A percentile compares a stretch with the other conserved stretches of the same genome.
Conservation (phyloP, 2,797 vertebrate species). For the Tauraco hartlaubi region DNA sequence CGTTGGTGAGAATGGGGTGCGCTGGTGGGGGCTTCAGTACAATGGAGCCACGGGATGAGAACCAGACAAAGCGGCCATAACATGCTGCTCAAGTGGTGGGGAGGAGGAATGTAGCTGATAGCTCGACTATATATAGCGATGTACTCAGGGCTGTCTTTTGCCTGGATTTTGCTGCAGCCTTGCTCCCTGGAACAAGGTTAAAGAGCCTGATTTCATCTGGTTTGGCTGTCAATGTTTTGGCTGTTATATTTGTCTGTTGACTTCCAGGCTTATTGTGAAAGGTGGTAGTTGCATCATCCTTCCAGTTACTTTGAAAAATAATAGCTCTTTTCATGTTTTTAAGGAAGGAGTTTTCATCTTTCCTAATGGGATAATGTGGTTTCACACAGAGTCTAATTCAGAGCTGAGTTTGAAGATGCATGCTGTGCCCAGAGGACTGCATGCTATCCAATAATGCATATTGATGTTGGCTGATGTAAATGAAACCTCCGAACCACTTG, state of each 20-base stretch:
- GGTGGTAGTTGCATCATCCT: neutral
- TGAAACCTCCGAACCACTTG: neutral
- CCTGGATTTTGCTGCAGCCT: neutral
- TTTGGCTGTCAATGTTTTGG: neutral
- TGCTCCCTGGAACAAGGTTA: neutral
- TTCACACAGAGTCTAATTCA: neutral
- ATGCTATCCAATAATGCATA: neutral
- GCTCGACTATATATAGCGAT: neutral
- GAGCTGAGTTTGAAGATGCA: neutral
- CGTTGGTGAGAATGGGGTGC: fast-evolving
- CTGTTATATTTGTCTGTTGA: neutral
- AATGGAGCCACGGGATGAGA: neutral
- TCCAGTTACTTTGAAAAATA: neutral
- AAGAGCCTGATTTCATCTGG: neutral
- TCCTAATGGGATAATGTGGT: neutral
- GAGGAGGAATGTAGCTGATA: constrained; percentile 21
- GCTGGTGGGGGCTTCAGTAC: neutral
- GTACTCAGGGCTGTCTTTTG: neutral
- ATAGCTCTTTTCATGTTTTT: neutral
- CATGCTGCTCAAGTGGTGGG: neutral
- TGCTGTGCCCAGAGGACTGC: neutral
- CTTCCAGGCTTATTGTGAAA: neutral
- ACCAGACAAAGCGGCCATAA: neutral
- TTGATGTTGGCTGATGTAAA: neutral
- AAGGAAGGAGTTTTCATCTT: neutral